Conservation (phyloP, 2,113 vertebrate species). For the Platichthys stellatus region DNA sequence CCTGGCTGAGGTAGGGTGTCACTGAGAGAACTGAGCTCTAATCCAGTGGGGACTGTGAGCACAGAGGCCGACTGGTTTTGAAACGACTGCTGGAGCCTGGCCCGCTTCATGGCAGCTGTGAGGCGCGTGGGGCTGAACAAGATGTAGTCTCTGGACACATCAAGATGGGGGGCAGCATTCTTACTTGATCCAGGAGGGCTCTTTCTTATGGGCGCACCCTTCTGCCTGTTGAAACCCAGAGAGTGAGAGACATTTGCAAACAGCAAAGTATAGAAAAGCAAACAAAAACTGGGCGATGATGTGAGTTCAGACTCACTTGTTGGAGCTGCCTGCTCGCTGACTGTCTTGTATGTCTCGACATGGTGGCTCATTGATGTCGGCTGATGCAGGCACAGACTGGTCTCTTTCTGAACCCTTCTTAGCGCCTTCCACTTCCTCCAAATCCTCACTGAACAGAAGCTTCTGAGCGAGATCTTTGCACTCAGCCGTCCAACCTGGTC, state of each 20-base stretch:
- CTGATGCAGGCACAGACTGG: background rate
- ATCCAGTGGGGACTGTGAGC: slow-evolving; percentile 86
- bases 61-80: slow-evolving; percentile 74
- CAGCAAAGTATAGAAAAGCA: background rate
- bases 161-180: slow-evolving; percentile 10
- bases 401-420: slow-evolving; percentile 5
- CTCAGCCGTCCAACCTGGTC: slow-evolving; percentile 56
- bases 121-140: slow-evolving; percentile 80
- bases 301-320: slow-evolving; percentile 46
- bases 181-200: slow-evolving; percentile 14
- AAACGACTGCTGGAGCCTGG: slow-evolving; percentile 50
- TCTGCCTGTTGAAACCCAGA: slow-evolving; percentile 34
- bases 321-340: slow-evolving; percentile 17
- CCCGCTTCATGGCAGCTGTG: slow-evolving; percentile 70
- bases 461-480: slow-evolving; percentile 77
- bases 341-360: slow-evolving; percentile 24
- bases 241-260: background rate
- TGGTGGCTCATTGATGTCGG: background rate
- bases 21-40: slow-evolving; percentile 76
- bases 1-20: slow-evolving; percentile 72
- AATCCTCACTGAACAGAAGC: slow-evolving; percentile 79
- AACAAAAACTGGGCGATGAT: background rate
- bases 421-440: slow-evolving; percentile 35
- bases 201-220: slow-evolving; percentile 26
- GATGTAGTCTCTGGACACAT: slow-evolving; percentile 76